These are phyloP conservation scores for Adelognathus sp. DNA, from an alignment of 2,888 invertebrate genomes.

Conservation along the genomic window DNA sequence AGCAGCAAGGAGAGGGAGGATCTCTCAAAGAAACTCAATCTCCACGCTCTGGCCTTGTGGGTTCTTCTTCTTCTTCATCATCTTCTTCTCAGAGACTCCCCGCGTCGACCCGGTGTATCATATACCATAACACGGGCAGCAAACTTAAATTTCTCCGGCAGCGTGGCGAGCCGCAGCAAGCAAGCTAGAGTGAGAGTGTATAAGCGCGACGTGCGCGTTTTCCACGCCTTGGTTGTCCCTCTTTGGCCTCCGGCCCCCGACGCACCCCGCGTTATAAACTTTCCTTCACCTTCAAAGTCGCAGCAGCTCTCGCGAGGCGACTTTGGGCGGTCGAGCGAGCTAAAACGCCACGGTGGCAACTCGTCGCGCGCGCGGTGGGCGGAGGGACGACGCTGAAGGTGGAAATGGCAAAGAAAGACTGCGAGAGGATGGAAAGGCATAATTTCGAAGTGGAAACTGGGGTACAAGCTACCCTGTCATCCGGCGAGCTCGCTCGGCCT, in stretches of 20 bases:
- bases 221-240: too few species aligned
- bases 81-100: background rate
- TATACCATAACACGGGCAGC: conserved; percentile 35
- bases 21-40: conserved; percentile 58
- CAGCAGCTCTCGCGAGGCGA: conserved; percentile 38
- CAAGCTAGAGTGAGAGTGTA: conserved; percentile 14
- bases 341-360: background rate
- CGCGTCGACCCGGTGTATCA: conserved; percentile 40
- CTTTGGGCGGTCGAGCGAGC: conserved; percentile 26
- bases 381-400: background rate
- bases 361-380: conserved; percentile 1
- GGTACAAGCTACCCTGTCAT: conserved; percentile 58
- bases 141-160: conserved; percentile 54
- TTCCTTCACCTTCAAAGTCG: conserved; percentile 53
- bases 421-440: conserved; percentile 46
- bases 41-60: conserved; percentile 42
- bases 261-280: conserved; percentile 29
- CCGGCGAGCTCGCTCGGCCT: conserved; percentile 35
- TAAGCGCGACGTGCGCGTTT: conserved; percentile 40
- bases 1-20: background rate
- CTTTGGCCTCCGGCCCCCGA: conserved; percentile 22
- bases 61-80: background rate
- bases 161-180: conserved; percentile 37
- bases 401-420: conserved; percentile 46
- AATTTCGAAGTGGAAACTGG: conserved; percentile 59